Evolutionary conservation across 2,797 vertebrate genomes (phyloP).

Genomic region (Platyrinchus mystaceus): DNA sequence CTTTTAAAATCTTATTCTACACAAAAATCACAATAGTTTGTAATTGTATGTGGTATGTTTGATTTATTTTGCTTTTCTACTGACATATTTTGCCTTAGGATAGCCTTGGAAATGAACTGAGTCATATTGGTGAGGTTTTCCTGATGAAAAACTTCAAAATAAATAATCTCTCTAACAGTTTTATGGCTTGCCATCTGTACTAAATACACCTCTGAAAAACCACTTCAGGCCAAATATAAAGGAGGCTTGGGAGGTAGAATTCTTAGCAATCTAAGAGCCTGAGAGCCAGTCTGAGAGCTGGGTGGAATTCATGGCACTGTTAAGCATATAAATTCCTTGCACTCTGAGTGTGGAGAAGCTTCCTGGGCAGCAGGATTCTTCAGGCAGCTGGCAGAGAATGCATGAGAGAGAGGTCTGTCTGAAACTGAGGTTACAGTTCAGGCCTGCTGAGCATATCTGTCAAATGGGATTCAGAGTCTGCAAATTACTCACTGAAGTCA

Average conservation of each 20-base stretch:
- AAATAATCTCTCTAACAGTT: conserved; percentile 33
- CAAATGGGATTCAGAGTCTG: not conserved
- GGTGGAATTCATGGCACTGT: not conserved
- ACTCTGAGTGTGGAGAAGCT: not conserved
- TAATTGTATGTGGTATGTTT: not conserved
- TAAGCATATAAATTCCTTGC: not conserved
- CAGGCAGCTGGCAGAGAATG: not conserved
- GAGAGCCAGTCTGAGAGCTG: not conserved
- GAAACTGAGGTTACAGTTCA: not conserved
- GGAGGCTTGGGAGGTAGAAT: not conserved
- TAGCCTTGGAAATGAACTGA: conserved; percentile 20
- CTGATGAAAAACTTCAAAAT: conserved; percentile 35
- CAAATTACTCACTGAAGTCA: not conserved
- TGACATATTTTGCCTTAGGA: conserved; percentile 11
- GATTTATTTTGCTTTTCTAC: conserved; percentile 12
- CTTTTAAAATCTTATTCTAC: not conserved
- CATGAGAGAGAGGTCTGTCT: not conserved
- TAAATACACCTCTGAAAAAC: not conserved
- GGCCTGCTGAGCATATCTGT: not conserved
- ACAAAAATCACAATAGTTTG: not conserved
- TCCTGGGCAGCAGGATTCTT: not conserved
- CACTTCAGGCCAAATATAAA: not conserved
- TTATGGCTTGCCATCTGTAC: conserved; percentile 47
- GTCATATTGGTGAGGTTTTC: not conserved
- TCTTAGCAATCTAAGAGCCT: not conserved